phyloP scores from a whole-genome alignment of 2,888 invertebrate genomes.

The Polydesmus complanatus region DNA sequence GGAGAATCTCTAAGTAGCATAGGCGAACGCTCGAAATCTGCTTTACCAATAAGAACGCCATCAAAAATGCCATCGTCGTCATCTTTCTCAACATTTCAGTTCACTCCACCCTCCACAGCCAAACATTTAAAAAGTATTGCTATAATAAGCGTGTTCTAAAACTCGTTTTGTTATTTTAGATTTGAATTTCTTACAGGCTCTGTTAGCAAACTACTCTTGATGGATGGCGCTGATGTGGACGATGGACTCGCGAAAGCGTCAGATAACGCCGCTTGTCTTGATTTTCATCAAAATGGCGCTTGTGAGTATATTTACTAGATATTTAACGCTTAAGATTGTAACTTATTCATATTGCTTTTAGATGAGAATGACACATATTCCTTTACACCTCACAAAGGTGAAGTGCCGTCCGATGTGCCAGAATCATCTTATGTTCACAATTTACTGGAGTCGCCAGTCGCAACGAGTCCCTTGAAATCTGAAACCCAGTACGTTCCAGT shows the following conservation, averaged over 20 bases:
- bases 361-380: background rate
- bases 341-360: background rate
- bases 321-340: background rate
- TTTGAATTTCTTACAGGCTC: too few species aligned
- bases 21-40: background rate
- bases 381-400: background rate
- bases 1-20: background rate
- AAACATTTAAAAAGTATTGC: too few species aligned
- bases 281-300: background rate
- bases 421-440: background rate
- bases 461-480: constrained; percentile 43
- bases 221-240: too few species aligned
- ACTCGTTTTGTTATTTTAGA: too few species aligned
- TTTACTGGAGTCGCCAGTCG: background rate
- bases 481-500: constrained; percentile 77
- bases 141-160: too few species aligned
- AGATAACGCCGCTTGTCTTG: background rate
- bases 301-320: background rate
- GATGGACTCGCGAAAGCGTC: too few species aligned
- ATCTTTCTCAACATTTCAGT: too few species aligned
- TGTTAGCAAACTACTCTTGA: too few species aligned
- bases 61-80: too few species aligned
- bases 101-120: too few species aligned
- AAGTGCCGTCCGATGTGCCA: constrained; percentile 6
- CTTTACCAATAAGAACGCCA: background rate